phyloP scores from a whole-genome alignment of 2,888 invertebrate species.

The Epinotia ramella region DNA sequence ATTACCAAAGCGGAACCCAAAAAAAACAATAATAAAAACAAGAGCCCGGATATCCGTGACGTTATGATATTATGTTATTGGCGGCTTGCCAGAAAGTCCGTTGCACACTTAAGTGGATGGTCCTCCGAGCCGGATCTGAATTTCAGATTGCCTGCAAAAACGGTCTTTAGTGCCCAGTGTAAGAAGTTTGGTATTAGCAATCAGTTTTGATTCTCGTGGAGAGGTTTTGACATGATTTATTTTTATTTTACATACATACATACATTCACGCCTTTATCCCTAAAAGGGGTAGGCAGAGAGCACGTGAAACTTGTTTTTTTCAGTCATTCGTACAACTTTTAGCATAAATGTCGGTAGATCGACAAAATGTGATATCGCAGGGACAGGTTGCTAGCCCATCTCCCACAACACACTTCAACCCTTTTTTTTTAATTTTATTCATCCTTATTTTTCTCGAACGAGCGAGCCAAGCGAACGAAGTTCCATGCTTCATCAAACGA shows the following conservation, averaged over 20 bases:
- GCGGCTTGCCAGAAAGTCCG: conserved; percentile 64
- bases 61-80: conserved; percentile 70
- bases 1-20: conserved; percentile 25
- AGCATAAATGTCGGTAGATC: no score
- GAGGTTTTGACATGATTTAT: background rate
- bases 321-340: no score
- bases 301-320: no score
- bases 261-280: no score
- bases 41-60: conserved; percentile 56
- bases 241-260: background rate
- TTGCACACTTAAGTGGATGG: conserved; percentile 58
- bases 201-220: background rate
- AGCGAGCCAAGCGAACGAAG: no score
- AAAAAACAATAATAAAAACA: conserved; percentile 54
- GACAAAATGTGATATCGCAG: no score
- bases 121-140: conserved; percentile 60
- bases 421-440: no score
- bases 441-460: no score
- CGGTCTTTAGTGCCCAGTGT: conserved; percentile 41
- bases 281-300: no score
- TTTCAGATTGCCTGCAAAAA: conserved; percentile 58
- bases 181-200: background rate
- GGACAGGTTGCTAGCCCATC: no score
- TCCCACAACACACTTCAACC: no score
- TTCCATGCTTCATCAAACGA: no score